Base-by-base conservation (phyloP, 2,113 vertebrate genomes). In the Saccopteryx leptura region DNA sequence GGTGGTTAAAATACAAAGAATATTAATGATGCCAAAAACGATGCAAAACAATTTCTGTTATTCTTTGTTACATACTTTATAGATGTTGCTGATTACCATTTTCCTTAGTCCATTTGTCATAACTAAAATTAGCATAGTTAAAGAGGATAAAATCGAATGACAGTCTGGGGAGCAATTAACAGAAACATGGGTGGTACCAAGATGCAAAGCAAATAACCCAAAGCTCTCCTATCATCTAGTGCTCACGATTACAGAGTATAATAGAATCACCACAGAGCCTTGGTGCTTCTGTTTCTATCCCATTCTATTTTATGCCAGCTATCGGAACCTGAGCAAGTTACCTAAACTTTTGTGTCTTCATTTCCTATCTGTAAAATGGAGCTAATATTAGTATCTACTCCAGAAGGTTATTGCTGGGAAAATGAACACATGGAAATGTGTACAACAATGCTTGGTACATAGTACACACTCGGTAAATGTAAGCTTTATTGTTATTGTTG, bases 321-420 rank as follows among this genome's bases (percentile, higher is more conserved):
- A 1, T 58, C 12, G 81, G 56, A 85, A 79, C 52, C 63, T 89
- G 15, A 72, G 4, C 14, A 69, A 33, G 6, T 56, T 65, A 56
- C 8, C 10, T 48, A 48, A 80, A 74, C 54, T 61, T 87, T 39
- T 56, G 4, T 52, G 9, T 15, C 24, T 92, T 11, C 26, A 7
- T 91, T 82, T 96, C 13, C 61, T 39, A 28, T 39, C 71, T 88
- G 23, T 90, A 85, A 80, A 92, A 78, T 50, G 18, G 48, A 39
- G 0, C 46, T 46, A 81, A 24, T 48, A 52, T 31, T 31, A 93
- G 14, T 60, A 46, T 26, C n/a, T 54, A n/a, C 9, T 31, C 52
- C 56, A 65, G 46, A 31, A 66, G 8, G 23, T 58, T 46, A 65
- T 8, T 81, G 9, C 85, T 5, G 23, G 13, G n/a, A 4, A 54